Evolutionary conservation across 1,140 invertebrate species (phyloP), one percentile per base, ranked within the genome.

Genomic region (Ceratosolen solmsi): DNA sequence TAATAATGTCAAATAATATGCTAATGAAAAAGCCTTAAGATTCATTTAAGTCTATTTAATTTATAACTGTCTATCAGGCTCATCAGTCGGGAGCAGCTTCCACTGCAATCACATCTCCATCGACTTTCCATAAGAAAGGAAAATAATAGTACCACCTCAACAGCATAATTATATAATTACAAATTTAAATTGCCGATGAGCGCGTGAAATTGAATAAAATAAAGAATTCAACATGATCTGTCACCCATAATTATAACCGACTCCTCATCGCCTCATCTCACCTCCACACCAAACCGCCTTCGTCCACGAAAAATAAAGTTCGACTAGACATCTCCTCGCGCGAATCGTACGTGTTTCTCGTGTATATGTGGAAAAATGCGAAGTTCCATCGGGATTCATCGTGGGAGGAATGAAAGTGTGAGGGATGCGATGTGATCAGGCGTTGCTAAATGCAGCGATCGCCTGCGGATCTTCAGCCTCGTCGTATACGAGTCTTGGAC

Each of bases 401-500:
- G n/a, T n/a, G n/a, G n/a, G 7, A 46, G 13, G 58, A 30, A 30
- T 13, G 9, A 60, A 60, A 60, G 25, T 30, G 2, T 60, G 30
- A 2, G 58, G 13, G 5, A 5, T 8, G 27, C 5, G 58, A 60
- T 4, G 30, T 11, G 25, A 30, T 41, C 38, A n/a, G 25, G 11
- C 13, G 22, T 3, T 70, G 36, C 20, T n/a, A 68, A 58, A 36
- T 58, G 68, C 22, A 56, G 51, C 68, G 51, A 79, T 41, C 22
- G 60, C 63, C 25, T 36, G 22, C 46, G 46, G 30, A 58, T 17
- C 71, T 51, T 36, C 11, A 38, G n/a, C 54, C 33, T 15, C 38
- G 63, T 70, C n/a, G 71, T 72, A 71, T 54, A 36, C 38, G 54
- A 49, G 38, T 20, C 75, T 25, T 70, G 22, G 56, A 79, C 70